Conservation (phyloP, 1,140 invertebrate species). For the Plectrocnemia conspersa region DNA sequence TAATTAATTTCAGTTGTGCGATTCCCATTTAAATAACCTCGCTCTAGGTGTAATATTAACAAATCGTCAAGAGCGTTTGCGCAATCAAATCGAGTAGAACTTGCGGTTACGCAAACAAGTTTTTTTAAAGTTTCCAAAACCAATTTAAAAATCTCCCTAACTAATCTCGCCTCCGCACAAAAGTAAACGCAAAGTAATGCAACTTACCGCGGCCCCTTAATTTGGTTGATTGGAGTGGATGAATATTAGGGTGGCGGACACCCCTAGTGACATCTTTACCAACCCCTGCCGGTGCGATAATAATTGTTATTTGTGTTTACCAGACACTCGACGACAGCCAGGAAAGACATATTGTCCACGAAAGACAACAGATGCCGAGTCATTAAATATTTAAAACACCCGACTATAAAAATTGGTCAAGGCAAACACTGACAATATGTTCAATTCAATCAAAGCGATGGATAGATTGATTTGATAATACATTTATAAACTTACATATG, state of each 20-base stretch:
- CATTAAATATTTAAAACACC: constrained; percentile 34
- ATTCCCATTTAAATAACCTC: no score
- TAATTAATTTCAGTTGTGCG: no score
- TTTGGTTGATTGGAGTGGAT: constrained; percentile 34
- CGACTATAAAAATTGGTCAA: background rate
- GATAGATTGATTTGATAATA: no score
- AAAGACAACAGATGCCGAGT: constrained; percentile 33
- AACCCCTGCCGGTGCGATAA: constrained; percentile 20
- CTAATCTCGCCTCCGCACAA: constrained; percentile 22
- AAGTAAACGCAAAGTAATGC: constrained; percentile 27
- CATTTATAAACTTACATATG: no score
- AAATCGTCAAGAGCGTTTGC: no score
- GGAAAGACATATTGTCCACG: constrained; percentile 33
- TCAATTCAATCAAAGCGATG: no score
- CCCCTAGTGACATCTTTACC: background rate
- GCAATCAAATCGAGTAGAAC: constrained; percentile 8
- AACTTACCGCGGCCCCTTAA: constrained; percentile 26
- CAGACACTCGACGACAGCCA: constrained; percentile 29
- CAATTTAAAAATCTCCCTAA: constrained; percentile 31
- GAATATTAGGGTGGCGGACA: background rate
- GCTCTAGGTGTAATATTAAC: no score
- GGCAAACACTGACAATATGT: no score
- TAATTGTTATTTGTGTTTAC: constrained; percentile 37
- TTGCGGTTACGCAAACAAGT: constrained; percentile 12
- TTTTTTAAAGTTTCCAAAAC: constrained; percentile 19